Base-by-base conservation (phyloP, 2,888 invertebrate species). In the Caenorhabditis angaria region DNA sequence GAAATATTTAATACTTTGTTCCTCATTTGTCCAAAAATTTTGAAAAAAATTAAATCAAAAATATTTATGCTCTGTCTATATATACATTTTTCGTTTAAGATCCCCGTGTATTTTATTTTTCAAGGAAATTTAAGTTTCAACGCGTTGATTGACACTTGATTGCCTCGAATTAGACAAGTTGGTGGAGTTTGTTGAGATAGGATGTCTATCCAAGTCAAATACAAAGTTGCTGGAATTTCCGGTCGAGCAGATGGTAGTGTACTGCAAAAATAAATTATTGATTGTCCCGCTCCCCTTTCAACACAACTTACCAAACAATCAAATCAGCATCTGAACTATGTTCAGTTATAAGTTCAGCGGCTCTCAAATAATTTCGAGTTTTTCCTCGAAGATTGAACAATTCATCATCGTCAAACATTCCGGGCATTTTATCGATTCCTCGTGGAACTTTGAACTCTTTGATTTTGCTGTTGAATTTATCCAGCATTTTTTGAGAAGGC, bases 181-280 rank as follows among this genome's bases (percentile, higher is more conserved):
- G 74, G 74, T 2, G 74, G 66, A 0, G 29, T 50, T 50, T 69
- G 70, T 41, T 56, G 55, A 6, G 74, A 67, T 0, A 75, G 59
- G 24, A 70, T 67, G 22, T 75, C 74, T 25, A 67, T 67, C 74
- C 74, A 75, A 32, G 65, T 60, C 20, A 75, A 51, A 47, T 75
- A 75, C 4, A 75, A 55, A 12, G 74, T 54, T 27, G 74, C 4
- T 1, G 74, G 74, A 8, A 74, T 74, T 22, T 70, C 69, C 2
- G 66, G 28, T 18, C 74, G 65, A n/a, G 74, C 69, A 6, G 74
- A 74, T 20, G 74, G 74, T 14, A 69, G 63, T 20, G 74, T 74
- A 28, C 73, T 72, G 71, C 8, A 41, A 41, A 41, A 41, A 12
- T 10, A 18, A 41, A 18, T 32, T 32, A 10, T 63, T 56, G 0